Evolutionary conservation across 2,888 invertebrate genomes (phyloP), one percentile per base, ranked within the genome.

Genomic region (Nephrotoma appendiculata): DNA sequence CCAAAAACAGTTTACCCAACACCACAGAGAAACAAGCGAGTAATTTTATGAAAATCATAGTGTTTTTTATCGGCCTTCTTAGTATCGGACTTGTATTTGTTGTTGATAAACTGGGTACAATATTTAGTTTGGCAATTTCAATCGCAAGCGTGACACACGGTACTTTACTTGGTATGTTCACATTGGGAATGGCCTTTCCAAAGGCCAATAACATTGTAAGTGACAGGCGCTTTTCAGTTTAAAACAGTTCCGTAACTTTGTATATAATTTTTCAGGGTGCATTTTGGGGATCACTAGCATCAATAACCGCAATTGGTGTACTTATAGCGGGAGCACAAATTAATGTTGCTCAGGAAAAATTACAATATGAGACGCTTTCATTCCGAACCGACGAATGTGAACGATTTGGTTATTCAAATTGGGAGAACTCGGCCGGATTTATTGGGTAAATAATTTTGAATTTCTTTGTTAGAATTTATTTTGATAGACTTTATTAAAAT

Each of bases 121-220:
- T 96, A 48, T 93, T 96, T 88, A 94, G 95, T 89, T 93, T 96
- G 5, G 92, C 93, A 0, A 92, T 94, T 83, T 94, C 94, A 71
- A 92, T 94, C 7, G 93, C 93, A 6, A 95, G 95, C 0, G 92
- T 95, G 1, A 93, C 94, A 0, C 93, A 94, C n/a, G 95, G 95
- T 3, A 94, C 95, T 0, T 90, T 95, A 5, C 91, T 95, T 2
- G 96, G 95, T 0, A 91, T 95, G 2, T 96, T 95, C 89, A 93
- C 94, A 0, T 90, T 95, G 41, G 96, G 95, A 5, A 94, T 96
- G 89, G 92, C 95, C 31, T 93, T 94, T 88, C 95, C 95, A 0
- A 94, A 93, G 89, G 94, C 93, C 0, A 95, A 94, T 88, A 92
- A 93, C 88, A 93, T 93, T 87, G 94, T 94, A 90, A 91, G 44